Evolutionary conservation across 2,888 invertebrate genomes (phyloP), one percentile per base, ranked within the genome.

Genomic region (Rhyacophila evoluta): DNA sequence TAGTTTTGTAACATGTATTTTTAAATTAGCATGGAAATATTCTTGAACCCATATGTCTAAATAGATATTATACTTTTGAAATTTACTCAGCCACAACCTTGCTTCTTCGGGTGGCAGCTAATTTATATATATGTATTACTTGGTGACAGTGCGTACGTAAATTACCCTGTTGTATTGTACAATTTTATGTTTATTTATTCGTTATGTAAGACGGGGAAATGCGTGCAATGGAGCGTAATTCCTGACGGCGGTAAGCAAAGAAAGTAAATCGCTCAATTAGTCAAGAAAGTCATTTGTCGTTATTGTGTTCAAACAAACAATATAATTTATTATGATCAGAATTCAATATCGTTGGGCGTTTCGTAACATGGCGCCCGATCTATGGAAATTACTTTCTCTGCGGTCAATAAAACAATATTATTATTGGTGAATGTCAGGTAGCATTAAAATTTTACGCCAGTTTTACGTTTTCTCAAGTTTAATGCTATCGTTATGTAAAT

Each of bases 251-350:
- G 75, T 1, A 37, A 38, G 28, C 38, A 39, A 69, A 75, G 75
- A 75, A 75, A 75, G 75, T 28, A 39, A 39, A 55, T 55, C 55
- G 19, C 25, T 75, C 75, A 75, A 12, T 75, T 68, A 70, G 38
- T 6, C 39, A 70, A 70, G 75, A 75, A 75, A 75, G 75, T 75
- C 39, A 75, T 75, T 39, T 39, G 38, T 75, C 70, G 38, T 33
- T 19, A 25, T 55, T 55, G 55, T 41, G 15, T 4, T 41, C 6
- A 41, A 41, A 15, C 3, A 33, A 29, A 29, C 41, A 33, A 27
- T 27, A 38, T 29, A n/a, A n/a, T n/a, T n/a, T 41, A 55, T 74
- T 8, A 55, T 28, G 10, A 29, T 12, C 39, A 69, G 41, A 39
- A 75, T 75, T 75, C 38, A 69, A 38, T 27, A n/a, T 25, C 19